A percentile compares a stretch with the other conserved stretches of the same genome.
Conservation (phyloP, 1,140 invertebrate genomes). For the Pseudomyrmex dendroicus region DNA sequence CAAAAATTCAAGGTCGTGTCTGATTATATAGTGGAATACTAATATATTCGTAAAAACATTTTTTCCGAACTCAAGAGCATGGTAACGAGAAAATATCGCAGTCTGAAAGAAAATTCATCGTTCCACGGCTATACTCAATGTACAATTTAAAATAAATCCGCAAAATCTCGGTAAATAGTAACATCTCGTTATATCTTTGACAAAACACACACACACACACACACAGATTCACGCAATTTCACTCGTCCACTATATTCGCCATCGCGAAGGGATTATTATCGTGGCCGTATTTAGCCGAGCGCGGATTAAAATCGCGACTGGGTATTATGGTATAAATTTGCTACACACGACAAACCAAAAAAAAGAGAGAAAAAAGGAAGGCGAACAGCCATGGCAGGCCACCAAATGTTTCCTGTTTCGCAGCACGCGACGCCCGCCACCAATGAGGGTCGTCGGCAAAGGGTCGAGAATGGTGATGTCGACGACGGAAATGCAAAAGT, state of each 20-base stretch:
- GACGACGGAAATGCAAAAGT: slow-evolving; percentile 83
- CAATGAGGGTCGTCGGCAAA: slow-evolving; percentile 56
- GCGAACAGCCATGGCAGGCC: slow-evolving; percentile 43
- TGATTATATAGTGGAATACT: neutral
- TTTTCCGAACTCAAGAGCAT: neutral
- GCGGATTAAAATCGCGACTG: slow-evolving; percentile 58
- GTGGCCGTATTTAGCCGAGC: slow-evolving; percentile 39
- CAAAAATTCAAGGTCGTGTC: slow-evolving; percentile 17
- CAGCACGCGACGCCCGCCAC: slow-evolving; percentile 61
- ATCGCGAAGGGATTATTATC: slow-evolving; percentile 48
- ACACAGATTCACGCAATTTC: slow-evolving; percentile 24
- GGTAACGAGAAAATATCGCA: slow-evolving; percentile 14
- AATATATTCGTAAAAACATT: slow-evolving; percentile 19
- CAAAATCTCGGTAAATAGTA: slow-evolving; percentile 34
- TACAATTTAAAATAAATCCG: slow-evolving; percentile 21
- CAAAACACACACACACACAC: too few relatives aligned
- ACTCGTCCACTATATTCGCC: slow-evolving; percentile 43
- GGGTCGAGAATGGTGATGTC: slow-evolving; percentile 67
- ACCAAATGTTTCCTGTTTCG: slow-evolving; percentile 70
- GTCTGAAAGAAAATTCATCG: slow-evolving; percentile 7
- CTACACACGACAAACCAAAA: slow-evolving; percentile 42
- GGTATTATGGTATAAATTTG: slow-evolving; percentile 67
- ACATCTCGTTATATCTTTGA: slow-evolving; percentile 35
- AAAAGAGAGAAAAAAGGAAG: slow-evolving; percentile 22
- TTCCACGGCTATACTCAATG: neutral